These are phyloP conservation scores for Chymomyza amoena DNA, from an alignment of 2,888 invertebrate species.

Conservation along the genomic window DNA sequence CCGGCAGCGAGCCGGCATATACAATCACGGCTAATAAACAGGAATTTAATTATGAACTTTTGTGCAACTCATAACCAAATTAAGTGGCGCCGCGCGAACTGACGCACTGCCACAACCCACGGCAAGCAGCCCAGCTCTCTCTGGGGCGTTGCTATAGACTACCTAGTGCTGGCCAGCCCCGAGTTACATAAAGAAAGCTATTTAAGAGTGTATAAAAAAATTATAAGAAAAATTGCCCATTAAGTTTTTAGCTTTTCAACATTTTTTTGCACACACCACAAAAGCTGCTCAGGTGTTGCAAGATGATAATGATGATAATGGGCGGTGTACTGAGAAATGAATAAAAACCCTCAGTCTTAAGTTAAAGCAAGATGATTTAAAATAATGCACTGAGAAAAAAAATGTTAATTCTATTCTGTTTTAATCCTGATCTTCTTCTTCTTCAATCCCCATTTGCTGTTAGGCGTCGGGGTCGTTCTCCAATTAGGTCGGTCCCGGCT, in stretches of 20 bases:
- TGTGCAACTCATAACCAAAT: slow-evolving; percentile 54
- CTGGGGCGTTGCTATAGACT: neutral
- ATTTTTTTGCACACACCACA: slow-evolving; percentile 33
- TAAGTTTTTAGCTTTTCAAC: slow-evolving; percentile 44
- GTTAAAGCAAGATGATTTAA: slow-evolving; percentile 4
- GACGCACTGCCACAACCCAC: neutral
- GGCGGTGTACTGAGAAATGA: neutral
- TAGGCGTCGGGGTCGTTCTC: no score
- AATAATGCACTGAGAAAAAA: neutral
- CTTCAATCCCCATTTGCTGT: no score
- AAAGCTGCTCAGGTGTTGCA: neutral
- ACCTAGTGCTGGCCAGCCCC: neutral
- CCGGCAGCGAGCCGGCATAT: slow-evolving; percentile 8
- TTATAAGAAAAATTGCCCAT: slow-evolving; percentile 41
- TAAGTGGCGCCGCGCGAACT: slow-evolving; percentile 36
- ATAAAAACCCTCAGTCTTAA: neutral
- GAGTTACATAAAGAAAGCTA: neutral
- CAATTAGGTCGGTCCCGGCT: no score
- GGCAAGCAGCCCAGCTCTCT: neutral
- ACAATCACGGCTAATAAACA: slow-evolving; percentile 75
- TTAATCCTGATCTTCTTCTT: no score
- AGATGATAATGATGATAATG: neutral
- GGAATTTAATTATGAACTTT: slow-evolving; percentile 76
- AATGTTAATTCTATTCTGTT: no score
- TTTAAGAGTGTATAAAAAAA: neutral